A percentile compares a stretch with the other conserved stretches of the same genome.
Evolutionary conservation across 1,140 invertebrate genomes (phyloP).

Genomic region (Asbolus verrucosus): DNA sequence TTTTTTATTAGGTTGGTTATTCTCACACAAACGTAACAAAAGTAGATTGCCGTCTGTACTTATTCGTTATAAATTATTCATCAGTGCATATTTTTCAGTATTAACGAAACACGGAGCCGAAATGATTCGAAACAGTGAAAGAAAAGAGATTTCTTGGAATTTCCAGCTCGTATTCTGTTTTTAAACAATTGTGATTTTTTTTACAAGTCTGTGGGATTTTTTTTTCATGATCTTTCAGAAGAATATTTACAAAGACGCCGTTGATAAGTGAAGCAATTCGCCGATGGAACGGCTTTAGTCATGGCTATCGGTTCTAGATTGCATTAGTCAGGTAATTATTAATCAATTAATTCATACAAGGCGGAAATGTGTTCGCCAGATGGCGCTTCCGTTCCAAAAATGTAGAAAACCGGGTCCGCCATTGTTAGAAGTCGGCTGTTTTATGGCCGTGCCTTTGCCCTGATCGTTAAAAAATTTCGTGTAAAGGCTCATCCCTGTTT

Average conservation of each 20-base stretch:
- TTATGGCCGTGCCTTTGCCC: slow-evolving; percentile 60
- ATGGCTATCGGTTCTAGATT: not conserved
- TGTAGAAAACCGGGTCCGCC: slow-evolving; percentile 62
- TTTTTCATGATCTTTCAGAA: too few relatives aligned
- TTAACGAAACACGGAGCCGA: too few relatives aligned
- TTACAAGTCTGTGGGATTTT: too few relatives aligned
- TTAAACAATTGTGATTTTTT: too few relatives aligned
- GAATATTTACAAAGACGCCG: too few relatives aligned
- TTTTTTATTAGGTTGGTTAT: not conserved
- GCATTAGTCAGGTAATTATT: slow-evolving; percentile 9
- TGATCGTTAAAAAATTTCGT: slow-evolving; percentile 55
- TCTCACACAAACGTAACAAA: not conserved
- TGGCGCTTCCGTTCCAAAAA: slow-evolving; percentile 53
- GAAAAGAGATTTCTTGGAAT: too few relatives aligned
- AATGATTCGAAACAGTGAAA: too few relatives aligned
- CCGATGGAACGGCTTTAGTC: too few relatives aligned
- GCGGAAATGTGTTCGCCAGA: slow-evolving; percentile 40
- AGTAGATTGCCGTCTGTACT: too few relatives aligned
- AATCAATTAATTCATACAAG: slow-evolving; percentile 18
- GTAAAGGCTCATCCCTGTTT: slow-evolving; percentile 41
- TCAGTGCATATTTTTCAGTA: too few relatives aligned
- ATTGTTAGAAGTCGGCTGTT: slow-evolving; percentile 62
- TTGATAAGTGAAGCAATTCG: not conserved
- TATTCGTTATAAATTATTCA: too few relatives aligned
- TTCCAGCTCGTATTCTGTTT: too few relatives aligned